Evolutionary conservation across 2,113 vertebrate species (phyloP).

Genomic region (Eidolon helvum): DNA sequence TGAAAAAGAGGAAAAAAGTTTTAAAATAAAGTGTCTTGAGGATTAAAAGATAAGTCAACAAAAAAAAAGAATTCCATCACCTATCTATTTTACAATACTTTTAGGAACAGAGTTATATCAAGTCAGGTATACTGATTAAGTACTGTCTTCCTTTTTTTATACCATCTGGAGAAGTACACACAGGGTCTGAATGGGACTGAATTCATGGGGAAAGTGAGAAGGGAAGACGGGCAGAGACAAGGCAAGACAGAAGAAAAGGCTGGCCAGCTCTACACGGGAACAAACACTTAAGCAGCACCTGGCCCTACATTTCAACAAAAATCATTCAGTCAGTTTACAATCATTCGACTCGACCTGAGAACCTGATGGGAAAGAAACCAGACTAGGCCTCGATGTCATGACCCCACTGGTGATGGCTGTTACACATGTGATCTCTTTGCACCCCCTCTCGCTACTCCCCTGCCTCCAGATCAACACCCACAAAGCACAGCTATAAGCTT

Average conservation of each 20-base stretch:
- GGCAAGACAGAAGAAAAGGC: neutral
- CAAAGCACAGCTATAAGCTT: neutral
- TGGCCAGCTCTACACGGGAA: accelerated
- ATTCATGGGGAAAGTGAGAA: neutral
- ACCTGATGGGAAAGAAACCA: neutral
- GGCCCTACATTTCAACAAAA: neutral
- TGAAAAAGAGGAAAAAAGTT: neutral
- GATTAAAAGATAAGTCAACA: neutral
- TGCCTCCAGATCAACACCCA: neutral
- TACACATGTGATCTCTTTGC: neutral
- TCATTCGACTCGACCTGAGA: neutral
- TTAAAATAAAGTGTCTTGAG: neutral
- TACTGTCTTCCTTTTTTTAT: neutral
- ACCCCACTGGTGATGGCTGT: neutral
- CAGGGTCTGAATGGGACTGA: neutral
- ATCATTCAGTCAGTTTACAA: neutral
- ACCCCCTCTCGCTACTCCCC: no score
- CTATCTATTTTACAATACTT: neutral
- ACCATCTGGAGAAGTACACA: neutral
- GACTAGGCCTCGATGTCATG: accelerated
- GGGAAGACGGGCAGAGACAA: neutral
- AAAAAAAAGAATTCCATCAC: neutral
- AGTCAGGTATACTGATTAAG: neutral
- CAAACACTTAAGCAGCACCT: no score
- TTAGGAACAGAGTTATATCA: neutral